A percentile compares a stretch with the other conserved stretches of the same genome.
phyloP scores from a whole-genome alignment of 1,140 invertebrate species.

The Drosophila ohnishii region DNA sequence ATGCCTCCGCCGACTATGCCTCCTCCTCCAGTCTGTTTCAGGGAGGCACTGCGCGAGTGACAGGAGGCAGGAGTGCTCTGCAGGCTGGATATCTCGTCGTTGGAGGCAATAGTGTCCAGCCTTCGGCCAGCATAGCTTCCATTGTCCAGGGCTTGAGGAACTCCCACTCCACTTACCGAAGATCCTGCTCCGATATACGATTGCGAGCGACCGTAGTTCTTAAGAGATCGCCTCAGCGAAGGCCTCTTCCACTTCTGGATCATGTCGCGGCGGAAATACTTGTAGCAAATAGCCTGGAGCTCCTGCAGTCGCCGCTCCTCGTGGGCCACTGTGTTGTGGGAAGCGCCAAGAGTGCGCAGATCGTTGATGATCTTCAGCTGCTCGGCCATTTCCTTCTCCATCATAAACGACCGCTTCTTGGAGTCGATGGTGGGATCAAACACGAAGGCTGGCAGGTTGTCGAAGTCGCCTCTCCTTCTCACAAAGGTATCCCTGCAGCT shows the following conservation, averaged over 20 bases:
- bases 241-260: slow-evolving; percentile 82
- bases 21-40: slow-evolving; percentile 84
- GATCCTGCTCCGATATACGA: slow-evolving; percentile 70
- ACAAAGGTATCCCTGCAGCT: slow-evolving; percentile 84
- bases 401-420: slow-evolving; percentile 94
- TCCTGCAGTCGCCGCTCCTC: slow-evolving; percentile 95
- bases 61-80: slow-evolving; percentile 88
- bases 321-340: slow-evolving; percentile 94
- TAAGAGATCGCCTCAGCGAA: slow-evolving; percentile 70
- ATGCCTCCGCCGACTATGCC: slow-evolving; percentile 3
- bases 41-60: slow-evolving; percentile 89
- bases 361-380: slow-evolving; percentile 97
- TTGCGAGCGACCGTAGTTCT: slow-evolving; percentile 76
- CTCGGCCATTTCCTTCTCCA: slow-evolving; percentile 98
- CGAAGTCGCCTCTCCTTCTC: slow-evolving; percentile 84
- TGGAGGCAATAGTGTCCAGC: slow-evolving; percentile 78
- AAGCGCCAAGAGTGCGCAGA: slow-evolving; percentile 93
- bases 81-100: slow-evolving; percentile 85
- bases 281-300: slow-evolving; percentile 95
- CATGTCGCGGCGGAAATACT: slow-evolving; percentile 89
- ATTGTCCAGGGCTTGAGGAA: slow-evolving; percentile 63
- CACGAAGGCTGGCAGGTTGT: slow-evolving; percentile 92
- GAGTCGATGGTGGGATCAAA: slow-evolving; percentile 94
- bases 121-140: slow-evolving; percentile 62
- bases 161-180: slow-evolving; percentile 22